phyloP scores from a whole-genome alignment of 2,888 invertebrate species.

The Sceliomorpha sp. region DNA sequence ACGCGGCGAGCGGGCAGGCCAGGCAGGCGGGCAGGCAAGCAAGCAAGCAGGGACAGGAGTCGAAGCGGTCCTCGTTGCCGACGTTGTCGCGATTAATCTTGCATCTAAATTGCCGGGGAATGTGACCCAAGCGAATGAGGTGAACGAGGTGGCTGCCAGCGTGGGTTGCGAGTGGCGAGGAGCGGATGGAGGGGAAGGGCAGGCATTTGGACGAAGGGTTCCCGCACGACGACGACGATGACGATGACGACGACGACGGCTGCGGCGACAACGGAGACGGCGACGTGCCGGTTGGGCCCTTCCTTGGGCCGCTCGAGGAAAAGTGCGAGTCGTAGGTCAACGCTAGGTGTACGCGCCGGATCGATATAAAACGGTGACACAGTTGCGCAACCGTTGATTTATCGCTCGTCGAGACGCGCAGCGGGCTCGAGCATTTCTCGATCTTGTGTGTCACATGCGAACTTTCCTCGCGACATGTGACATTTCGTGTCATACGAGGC shows the following conservation, averaged over 20 bases:
- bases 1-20: too few relatives aligned
- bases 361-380: conserved; percentile 48
- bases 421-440: conserved; percentile 18
- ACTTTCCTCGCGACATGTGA: too few relatives aligned
- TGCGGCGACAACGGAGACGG: background rate
- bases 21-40: too few relatives aligned
- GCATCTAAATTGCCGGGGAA: conserved; percentile 55
- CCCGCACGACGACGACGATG: conserved; percentile 3
- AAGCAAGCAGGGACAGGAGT: conserved; percentile 45
- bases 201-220: conserved; percentile 28
- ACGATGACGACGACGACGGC: conserved; percentile 3
- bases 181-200: conserved; percentile 33
- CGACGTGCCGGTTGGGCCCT: too few relatives aligned
- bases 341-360: conserved; percentile 18
- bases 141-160: conserved; percentile 36
- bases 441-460: conserved; percentile 17
- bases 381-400: conserved; percentile 54
- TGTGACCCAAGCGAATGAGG: conserved; percentile 48
- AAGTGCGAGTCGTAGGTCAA: conserved; percentile 29
- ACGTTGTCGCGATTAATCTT: conserved; percentile 52
- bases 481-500: too few relatives aligned
- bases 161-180: too few relatives aligned
- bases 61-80: conserved; percentile 45
- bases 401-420: conserved; percentile 42
- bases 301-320: too few relatives aligned